A percentile compares a stretch with the other conserved stretches of the same genome.
These are phyloP conservation scores for Chondrilla cf. caribensis DNA, from an alignment of 37 sponge, comb jelly and placozoan genomes.

Conservation along the genomic window DNA sequence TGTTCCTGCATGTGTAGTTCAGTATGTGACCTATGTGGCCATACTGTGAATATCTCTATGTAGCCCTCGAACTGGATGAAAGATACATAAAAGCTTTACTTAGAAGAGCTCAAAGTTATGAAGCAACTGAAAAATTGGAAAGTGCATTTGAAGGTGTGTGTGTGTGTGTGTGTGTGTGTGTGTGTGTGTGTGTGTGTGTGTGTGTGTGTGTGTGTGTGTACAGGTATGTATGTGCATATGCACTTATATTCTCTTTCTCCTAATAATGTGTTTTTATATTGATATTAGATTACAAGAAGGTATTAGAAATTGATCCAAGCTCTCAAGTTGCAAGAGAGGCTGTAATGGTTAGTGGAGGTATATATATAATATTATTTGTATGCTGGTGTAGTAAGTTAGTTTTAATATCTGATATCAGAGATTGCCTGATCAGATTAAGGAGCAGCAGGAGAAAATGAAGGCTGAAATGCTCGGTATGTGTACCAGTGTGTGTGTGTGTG, in stretches of 20 bases:
- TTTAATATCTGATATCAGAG: conserved; percentile 32
- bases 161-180: too few species aligned
- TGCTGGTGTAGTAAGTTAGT: neutral
- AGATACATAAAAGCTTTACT: conserved; percentile 78
- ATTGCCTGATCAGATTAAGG: conserved; percentile 84
- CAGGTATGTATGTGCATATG: too few species aligned
- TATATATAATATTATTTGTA: neutral
- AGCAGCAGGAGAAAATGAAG: conserved; percentile 91
- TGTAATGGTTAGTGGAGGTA: conserved; percentile 45
- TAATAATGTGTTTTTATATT: too few species aligned
- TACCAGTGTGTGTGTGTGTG: conserved; percentile 9
- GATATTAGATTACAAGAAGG: conserved; percentile 88
- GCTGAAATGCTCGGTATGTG: conserved; percentile 83
- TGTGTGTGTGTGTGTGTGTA: too few species aligned
- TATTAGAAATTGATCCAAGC: conserved; percentile 61
- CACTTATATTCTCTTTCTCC: too few species aligned
- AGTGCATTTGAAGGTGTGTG: conserved; percentile 80
- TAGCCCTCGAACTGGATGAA: conserved; percentile 72
- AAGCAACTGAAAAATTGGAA: conserved; percentile 85
- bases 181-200: too few species aligned
- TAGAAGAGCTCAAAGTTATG: conserved; percentile 77
- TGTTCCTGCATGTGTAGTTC: neutral
- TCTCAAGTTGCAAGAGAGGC: conserved; percentile 65
- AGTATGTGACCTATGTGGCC: too few species aligned
- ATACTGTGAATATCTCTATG: too few species aligned